Percentiles rank a stretch among this genome's conserved stretches.
phyloP scores from a whole-genome alignment of 1,140 invertebrate genomes.

The Cydia strobilella region DNA sequence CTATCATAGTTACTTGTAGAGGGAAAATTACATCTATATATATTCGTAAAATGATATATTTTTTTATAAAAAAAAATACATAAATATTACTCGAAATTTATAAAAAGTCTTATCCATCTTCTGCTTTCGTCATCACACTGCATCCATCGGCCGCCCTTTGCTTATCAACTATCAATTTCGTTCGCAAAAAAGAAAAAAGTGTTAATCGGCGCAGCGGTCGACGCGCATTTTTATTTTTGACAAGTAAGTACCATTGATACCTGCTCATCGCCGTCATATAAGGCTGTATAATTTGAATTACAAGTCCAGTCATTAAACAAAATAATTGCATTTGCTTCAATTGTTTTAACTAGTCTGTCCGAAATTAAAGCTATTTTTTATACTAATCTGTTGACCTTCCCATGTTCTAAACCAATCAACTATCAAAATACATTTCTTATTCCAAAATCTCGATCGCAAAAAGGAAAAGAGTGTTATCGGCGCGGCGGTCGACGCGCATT shows the following conservation, averaged over 20 bases:
- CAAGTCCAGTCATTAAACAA: too few relatives aligned
- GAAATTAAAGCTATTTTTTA: too few relatives aligned
- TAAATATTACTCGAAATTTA: too few relatives aligned
- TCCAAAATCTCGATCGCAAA: constrained; percentile 8
- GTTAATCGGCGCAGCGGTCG: constrained; percentile 36
- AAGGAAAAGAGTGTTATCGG: constrained; percentile 35
- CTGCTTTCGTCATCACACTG: too few relatives aligned
- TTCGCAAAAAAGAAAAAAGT: neutral
- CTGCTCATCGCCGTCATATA: constrained; percentile 52
- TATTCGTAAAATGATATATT: too few relatives aligned
- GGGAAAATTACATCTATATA: too few relatives aligned
- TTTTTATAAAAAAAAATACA: too few relatives aligned
- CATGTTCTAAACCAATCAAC: neutral
- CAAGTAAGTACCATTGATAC: constrained; percentile 64
- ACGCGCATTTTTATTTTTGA: constrained; percentile 67
- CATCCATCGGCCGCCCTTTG: too few relatives aligned
- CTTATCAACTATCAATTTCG: neutral
- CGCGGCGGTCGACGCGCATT: constrained; percentile 42
- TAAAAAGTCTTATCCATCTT: neutral
- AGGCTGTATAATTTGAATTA: too few relatives aligned
- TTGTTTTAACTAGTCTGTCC: too few relatives aligned
- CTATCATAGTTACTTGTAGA: too few relatives aligned
- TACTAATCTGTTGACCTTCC: neutral
- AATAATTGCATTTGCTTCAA: too few relatives aligned
- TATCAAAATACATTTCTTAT: neutral